phyloP scores from a whole-genome alignment of 2,797 vertebrate genomes.

The Pangasius mekongensis region DNA sequence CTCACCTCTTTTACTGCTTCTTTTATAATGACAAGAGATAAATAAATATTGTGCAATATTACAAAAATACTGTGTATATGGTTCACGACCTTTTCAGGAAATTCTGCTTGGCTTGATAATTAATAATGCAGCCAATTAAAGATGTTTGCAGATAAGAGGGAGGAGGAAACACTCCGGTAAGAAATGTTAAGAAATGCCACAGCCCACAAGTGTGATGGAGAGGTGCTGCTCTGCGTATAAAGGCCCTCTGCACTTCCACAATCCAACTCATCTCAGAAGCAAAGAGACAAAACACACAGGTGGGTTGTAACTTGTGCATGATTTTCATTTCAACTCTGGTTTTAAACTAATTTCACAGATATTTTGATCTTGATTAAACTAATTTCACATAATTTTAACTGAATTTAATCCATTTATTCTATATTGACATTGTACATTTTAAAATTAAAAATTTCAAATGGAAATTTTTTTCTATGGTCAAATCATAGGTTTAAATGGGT shows the following conservation, averaged over 20 bases:
- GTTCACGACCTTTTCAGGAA: neutral
- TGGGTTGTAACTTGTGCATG: neutral
- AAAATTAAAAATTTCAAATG: neutral
- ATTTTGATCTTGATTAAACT: neutral
- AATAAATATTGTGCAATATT: neutral
- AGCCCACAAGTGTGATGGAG: neutral
- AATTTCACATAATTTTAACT: neutral
- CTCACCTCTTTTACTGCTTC: neutral
- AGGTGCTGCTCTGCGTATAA: neutral
- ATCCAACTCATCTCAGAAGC: neutral
- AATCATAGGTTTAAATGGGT: neutral
- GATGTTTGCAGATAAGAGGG: neutral
- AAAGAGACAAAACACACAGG: constrained; percentile 15
- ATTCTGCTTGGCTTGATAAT: neutral
- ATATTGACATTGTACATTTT: neutral
- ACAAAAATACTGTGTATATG: neutral
- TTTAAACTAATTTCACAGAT: neutral
- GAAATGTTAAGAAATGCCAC: neutral
- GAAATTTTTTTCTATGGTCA: neutral
- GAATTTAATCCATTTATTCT: neutral
- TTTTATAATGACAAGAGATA: neutral
- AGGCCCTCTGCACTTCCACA: neutral
- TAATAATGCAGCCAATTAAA: neutral
- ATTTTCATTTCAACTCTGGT: neutral
- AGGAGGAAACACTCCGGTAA: neutral